Base-by-base conservation (phyloP, 2,888 invertebrate species). In the Auanema freiburgensis region DNA sequence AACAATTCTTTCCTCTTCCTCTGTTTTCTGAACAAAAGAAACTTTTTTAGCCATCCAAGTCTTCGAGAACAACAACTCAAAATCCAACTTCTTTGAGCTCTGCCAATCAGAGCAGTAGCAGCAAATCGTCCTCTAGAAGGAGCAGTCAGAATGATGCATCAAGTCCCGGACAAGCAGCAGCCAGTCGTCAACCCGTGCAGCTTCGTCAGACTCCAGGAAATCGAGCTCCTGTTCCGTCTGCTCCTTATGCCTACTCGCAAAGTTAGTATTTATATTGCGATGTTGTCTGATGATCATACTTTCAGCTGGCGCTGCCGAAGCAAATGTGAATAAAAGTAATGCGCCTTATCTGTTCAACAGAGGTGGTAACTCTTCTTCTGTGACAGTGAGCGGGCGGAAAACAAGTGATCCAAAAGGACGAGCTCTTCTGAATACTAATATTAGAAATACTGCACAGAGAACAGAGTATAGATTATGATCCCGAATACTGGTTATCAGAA, bases 11-110 rank as follows among this genome's bases (percentile, higher is more conserved):
- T 46, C 21, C 4, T 46, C 46, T 23, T 24, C 10, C 10, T 23
- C 53, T 11, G 12, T 53, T 50, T 54, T 6, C 50, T 41, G 16
- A 10, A 12, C 21, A 53, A 4, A n/a, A 18, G 10, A 25, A n/a
- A 5, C 21, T 46, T n/a, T 73, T 73, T 52, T 63, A 73, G 73
- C 73, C 73, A 6, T 71, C 73, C 21, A 66, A 70, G 33, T 73
- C 58, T 23, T 59, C 55, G 33, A 42, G 59, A 18, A 54, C 69
- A 16, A 57, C 65, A 59, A 54, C 66, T 14, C 23, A 63, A 6
- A 60, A 65, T 18, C 49, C 71, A 21, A 50, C 65, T 8, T 46
- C 68, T n/a, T 59, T 66, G 21, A 57, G 64, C 41, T 68, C 66
- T 14, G 61, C 69, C 11, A 65, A 59, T 52, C 63, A 59, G 5